Conservation (phyloP, 2,113 vertebrate genomes). For the Thryonomys swinderianus region DNA sequence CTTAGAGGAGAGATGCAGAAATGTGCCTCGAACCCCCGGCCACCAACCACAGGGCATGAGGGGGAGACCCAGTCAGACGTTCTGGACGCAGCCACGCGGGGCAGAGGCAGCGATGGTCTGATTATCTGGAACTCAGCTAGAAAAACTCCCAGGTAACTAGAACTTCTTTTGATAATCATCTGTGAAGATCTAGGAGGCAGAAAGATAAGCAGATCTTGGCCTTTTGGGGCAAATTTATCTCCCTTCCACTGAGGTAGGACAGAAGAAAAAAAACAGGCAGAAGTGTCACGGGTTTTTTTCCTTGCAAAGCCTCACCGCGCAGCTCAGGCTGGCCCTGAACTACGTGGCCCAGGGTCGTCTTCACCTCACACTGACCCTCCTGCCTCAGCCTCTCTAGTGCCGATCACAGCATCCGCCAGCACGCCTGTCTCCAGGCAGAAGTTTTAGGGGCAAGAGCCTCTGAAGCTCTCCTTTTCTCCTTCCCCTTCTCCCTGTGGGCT, state of each 20-base stretch:
- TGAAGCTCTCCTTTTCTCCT: no score
- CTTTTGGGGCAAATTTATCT: not conserved
- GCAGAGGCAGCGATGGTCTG: not conserved
- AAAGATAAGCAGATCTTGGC: not conserved
- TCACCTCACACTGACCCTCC: not conserved
- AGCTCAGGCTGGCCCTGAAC: not conserved
- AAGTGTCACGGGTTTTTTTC: not conserved
- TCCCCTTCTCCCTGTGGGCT: no score
- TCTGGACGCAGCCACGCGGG: fast-evolving
- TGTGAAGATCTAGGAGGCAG: not conserved
- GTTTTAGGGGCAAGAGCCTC: not conserved
- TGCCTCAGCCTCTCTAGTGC: not conserved
- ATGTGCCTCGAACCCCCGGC: not conserved
- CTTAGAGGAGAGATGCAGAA: not conserved
- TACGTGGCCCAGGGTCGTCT: not conserved
- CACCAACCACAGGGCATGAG: not conserved
- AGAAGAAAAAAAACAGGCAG: not conserved
- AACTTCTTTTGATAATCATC: not conserved
- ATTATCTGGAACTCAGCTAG: not conserved
- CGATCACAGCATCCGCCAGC: not conserved
- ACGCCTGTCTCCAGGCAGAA: not conserved
- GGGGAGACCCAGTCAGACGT: not conserved
- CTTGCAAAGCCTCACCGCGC: not conserved
- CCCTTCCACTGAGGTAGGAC: not conserved
- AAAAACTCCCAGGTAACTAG: not conserved